Base-by-base conservation (phyloP, 2,888 invertebrate species). In the Torymus tubicola region DNA sequence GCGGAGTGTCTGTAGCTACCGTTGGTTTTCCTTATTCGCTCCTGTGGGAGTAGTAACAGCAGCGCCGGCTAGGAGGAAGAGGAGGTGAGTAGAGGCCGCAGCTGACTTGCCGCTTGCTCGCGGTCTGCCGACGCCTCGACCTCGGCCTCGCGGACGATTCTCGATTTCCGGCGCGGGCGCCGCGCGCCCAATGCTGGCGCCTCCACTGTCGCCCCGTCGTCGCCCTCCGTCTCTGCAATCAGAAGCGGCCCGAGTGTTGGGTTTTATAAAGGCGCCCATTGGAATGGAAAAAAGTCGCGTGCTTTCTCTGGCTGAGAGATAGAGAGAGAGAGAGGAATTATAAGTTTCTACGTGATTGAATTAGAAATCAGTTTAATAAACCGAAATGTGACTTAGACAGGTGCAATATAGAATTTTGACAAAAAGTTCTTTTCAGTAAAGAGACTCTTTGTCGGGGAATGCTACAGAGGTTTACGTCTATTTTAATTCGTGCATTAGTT, bases 21-120 rank as follows among this genome's bases (percentile, higher is more conserved):
- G 64, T 11, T 76, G 14, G 11, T 4, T 18, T 12, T 57, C 68
- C 18, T 78, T 64, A 14, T 53, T 8, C 42, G 60, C 11, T 21
- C 11, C 14, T 65, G 57, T 13, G 60, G 31, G 60, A 16, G 24
- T n/a, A 14, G 42, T 8, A 11, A 52, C 57, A 24, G 11, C 18
- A 73, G 64, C 63, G 12, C 2, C 14, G 78, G 81, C 81, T 82
- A 85, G 76, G 87, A 89, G 42, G 88, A 86, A n/a, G 88, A 86
- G 16, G 86, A 85, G 70, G 87, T 84, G 42, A 89, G 83, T 2
- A 89, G 86, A 18, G 88, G 87, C 83, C 87, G 87, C 57, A 88
- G 82, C 78, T 88, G 89, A 16, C 61, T 70, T 53, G 87, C 84
- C 16, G 85, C 78, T 79, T 87, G 85, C 67, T 88, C 86, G 70